Percentiles rank a stretch among this genome's conserved stretches.
These are phyloP conservation scores for Myiozetetes cayanensis DNA, from an alignment of 2,113 vertebrate species.

Conservation along the genomic window DNA sequence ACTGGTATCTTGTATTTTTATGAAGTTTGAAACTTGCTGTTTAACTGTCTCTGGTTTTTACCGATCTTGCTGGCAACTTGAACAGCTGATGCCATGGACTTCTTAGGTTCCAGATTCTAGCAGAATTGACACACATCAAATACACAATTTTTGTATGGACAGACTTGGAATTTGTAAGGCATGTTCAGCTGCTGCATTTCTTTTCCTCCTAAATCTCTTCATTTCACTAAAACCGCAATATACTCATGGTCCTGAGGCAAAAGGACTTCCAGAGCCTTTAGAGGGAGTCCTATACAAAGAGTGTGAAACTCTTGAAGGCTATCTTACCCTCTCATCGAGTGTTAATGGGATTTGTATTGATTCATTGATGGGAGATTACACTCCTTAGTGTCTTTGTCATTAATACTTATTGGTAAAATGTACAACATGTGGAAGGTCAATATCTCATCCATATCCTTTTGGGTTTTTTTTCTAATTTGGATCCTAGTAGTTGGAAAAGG, in stretches of 20 bases:
- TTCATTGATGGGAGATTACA: conserved; percentile 58
- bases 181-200: not conserved
- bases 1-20: not conserved
- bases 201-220: not conserved
- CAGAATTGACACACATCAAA: not conserved
- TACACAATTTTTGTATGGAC: not conserved
- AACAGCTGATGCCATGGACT: not conserved
- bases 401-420: conserved; percentile 30
- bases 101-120: not conserved
- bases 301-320: not conserved
- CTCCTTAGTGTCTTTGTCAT: conserved; percentile 53
- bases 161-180: not conserved
- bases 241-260: not conserved
- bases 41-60: not conserved
- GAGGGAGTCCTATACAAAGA: not conserved
- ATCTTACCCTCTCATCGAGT: conserved; percentile 41
- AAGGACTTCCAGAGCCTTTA: conserved; percentile 12
- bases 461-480: not conserved
- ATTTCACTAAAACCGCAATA: not conserved
- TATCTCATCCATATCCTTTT: conserved; percentile 15
- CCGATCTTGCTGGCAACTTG: not conserved
- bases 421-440: conserved; percentile 23
- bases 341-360: conserved; percentile 58
- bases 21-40: not conserved
- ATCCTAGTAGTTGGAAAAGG: conserved; percentile 3